Evolutionary conservation across 2,797 vertebrate species (phyloP), one percentile per base, ranked within the genome.

Genomic region (Antrozous pallidus): DNA sequence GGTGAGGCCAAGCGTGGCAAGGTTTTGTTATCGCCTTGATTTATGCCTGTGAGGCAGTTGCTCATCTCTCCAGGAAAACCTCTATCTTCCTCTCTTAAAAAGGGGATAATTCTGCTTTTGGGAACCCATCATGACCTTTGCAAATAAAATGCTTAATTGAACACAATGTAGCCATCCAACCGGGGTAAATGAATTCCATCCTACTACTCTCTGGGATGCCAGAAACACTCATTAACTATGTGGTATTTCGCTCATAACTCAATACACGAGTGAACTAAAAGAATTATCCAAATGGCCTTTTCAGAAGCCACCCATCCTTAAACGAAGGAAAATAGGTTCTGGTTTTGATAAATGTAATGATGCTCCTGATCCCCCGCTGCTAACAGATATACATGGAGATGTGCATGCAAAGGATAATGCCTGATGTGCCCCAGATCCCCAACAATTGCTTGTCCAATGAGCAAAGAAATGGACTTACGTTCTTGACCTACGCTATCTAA

Each of bases 121-220:
- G 24, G 74, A 90, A 81, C 54, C 69, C 74, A 38, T n/a, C 51
- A 24, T n/a, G 40, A 88, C 38, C 61, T 81, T 69, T 61, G 24
- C 11, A 94, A 97, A 91, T 67, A 94, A 74, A 91, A 78, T 24
- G 16, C 63, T 54, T 90, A 81, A 90, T 2, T 67, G 49, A 70
- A 85, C 7, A 54, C 63, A 81, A 14, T 0, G 8, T 5, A 58
- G 51, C 49, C 78, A 56, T 96, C 80, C 87, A 81, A 65, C 22
- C 36, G 38, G 73, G 77, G 69, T 47, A 14, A 87, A 90, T 73
- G 42, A 65, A 83, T 49, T 85, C 65, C 54, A 42, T 24, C 77
- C 56, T 84, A 58, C 91, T 67, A 5, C 38, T 28, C 42, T 67
- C 71, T 95, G 91, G 73, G 88, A 70, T 75, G 56, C 31, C 56